These are phyloP conservation scores for Tenebrosternarchus preto DNA, from an alignment of 2,113 vertebrate genomes.

Conservation along the genomic window DNA sequence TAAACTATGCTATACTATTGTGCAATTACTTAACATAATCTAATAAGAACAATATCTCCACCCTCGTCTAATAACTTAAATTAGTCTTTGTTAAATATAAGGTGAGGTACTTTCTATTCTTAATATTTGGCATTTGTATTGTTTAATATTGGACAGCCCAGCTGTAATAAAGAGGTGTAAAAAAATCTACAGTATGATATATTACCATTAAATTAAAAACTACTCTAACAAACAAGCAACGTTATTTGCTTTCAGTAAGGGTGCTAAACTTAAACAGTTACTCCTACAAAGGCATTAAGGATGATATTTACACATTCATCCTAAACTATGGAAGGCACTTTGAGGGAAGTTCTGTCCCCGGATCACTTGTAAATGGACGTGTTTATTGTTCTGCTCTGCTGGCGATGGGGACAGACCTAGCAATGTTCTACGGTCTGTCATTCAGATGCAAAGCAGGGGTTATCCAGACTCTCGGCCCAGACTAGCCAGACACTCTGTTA, in stretches of 20 bases:
- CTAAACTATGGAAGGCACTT: slow-evolving; percentile 27
- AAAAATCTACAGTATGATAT: not conserved
- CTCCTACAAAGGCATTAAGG: not conserved
- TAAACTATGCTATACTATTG: slow-evolving; percentile 21
- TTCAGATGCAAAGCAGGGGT: slow-evolving; percentile 58
- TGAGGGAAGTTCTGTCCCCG: not conserved
- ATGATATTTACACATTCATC: slow-evolving; percentile 20
- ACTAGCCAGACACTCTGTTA: too few species aligned
- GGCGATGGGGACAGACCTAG: slow-evolving; percentile 30
- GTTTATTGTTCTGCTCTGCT: slow-evolving; percentile 46
- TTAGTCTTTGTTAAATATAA: not conserved
- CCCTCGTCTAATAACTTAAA: not conserved
- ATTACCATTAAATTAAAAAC: not conserved
- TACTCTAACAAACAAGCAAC: slow-evolving; percentile 5
- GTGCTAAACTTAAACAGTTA: slow-evolving; percentile 7
- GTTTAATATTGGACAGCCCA: not conserved
- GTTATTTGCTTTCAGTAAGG: slow-evolving; percentile 15
- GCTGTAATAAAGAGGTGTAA: not conserved
- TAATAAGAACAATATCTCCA: slow-evolving; percentile 11
- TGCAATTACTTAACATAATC: slow-evolving; percentile 14
- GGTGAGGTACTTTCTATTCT: not conserved
- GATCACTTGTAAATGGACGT: slow-evolving; percentile 30
- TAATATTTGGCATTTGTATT: not conserved
- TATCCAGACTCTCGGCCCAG: slow-evolving; percentile 53
- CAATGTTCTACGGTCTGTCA: slow-evolving; percentile 40